Evolutionary conservation across 2,113 vertebrate species (phyloP), one percentile per base, ranked within the genome.

Genomic region (Gallinago jamesoni): DNA sequence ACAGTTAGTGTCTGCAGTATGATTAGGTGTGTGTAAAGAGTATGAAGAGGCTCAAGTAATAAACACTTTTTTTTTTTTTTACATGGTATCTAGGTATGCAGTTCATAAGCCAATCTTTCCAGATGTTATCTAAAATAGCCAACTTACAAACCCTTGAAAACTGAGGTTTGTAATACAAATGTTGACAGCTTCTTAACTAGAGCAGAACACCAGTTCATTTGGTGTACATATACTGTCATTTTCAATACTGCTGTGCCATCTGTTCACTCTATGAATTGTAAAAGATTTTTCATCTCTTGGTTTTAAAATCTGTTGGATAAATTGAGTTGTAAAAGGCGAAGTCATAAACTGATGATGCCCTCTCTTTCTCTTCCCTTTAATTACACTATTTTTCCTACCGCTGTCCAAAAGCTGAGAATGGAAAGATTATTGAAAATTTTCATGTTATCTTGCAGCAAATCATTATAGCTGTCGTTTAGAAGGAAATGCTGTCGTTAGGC

Each of bases 71-170:
- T 48, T 7, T 27, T 21, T 43, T 84, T 64, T 48, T 50, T 3
- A 27, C 3, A 2, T 27, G 6, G 7, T 84, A 78, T 8, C 18
- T 82, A 43, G 37, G 9, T 41, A 69, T 23, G 25, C 6, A 6
- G 7, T 8, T 93, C 92, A 81, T 84, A 94, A 73, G 57, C 73
- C 82, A 93, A 1, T 52, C 94, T 97, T 96, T 87, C 94, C 97
- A 97, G 96, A 95, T 97, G 95, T 97, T 96, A 70, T 92, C 95
- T 95, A 91, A 96, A 97, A 96, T 31, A 96, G 72, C 68, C 87
- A 96, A 93, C 86, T 95, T 96, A 96, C 31, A 97, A 96, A 96
- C 68, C 88, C 78, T 97, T 97, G 92, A 97, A 97, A 96, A 85
- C 64, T 9, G 7, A 85, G 70, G 52, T 94, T 96, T 96, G 83